A percentile compares a stretch with the other conserved stretches of the same genome.
Evolutionary conservation across 1,140 invertebrate species (phyloP).

Genomic region (Diabrotica virgifera): DNA sequence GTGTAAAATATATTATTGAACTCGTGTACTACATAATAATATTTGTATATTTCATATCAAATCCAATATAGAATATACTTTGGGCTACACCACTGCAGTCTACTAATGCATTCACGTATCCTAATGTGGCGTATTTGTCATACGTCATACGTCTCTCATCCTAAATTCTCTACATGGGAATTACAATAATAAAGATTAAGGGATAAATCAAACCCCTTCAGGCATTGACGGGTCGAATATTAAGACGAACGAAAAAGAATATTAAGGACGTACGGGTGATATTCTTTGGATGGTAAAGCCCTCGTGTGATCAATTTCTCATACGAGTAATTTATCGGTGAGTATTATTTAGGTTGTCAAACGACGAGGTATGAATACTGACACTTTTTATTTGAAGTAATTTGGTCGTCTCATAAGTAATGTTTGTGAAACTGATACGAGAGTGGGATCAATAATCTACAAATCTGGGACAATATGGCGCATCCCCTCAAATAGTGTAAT

Average conservation of each 20-base stretch:
- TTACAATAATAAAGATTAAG: slow-evolving; percentile 11
- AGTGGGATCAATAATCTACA: too few species aligned
- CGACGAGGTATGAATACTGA: background rate
- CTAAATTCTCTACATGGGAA: slow-evolving; percentile 10
- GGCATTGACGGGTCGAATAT: slow-evolving; percentile 12
- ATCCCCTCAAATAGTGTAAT: too few species aligned
- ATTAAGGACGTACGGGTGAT: background rate
- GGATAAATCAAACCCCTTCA: slow-evolving; percentile 10
- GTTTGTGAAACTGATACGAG: too few species aligned
- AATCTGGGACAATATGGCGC: too few species aligned
- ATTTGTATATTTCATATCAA: too few species aligned
- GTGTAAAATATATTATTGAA: too few species aligned
- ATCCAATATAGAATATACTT: too few species aligned
- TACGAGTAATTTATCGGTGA: slow-evolving; percentile 6
- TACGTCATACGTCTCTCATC: slow-evolving; percentile 4
- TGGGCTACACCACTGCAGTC: too few species aligned
- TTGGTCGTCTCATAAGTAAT: too few species aligned
- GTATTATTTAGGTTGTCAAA: slow-evolving; percentile 1
- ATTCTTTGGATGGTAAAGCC: background rate
- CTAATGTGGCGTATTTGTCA: slow-evolving; percentile 13
- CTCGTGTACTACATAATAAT: too few species aligned
- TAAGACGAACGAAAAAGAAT: slow-evolving; percentile 2
- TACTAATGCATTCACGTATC: slow-evolving; percentile 5
- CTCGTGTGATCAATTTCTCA: slow-evolving; percentile 14
- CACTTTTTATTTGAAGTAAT: too few species aligned